Conservation (phyloP, 2,888 invertebrate species). For the Brachyptera putata region DNA sequence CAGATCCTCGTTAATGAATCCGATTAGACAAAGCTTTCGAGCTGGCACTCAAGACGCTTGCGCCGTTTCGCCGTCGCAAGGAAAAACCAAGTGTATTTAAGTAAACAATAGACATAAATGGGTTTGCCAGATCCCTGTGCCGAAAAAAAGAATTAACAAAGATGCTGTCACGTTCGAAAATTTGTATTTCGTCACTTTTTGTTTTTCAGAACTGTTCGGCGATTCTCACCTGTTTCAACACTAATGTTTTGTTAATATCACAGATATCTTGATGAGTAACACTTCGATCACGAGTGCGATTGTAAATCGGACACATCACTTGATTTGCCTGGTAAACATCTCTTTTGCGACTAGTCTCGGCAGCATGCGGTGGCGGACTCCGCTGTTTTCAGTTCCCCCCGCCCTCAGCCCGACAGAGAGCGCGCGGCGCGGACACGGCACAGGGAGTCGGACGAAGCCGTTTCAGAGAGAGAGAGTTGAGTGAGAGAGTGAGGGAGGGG, state of each 20-base stretch:
- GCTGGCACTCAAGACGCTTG: slow-evolving; percentile 30
- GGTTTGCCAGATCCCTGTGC: slow-evolving; percentile 32
- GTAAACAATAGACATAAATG: slow-evolving; percentile 35
- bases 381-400: slow-evolving; percentile 31
- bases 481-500: not conserved
- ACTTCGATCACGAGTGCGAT: slow-evolving; percentile 23
- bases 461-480: not conserved
- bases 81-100: slow-evolving; percentile 35
- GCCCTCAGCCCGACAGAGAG: slow-evolving; percentile 36
- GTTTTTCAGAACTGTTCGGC: not conserved
- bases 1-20: slow-evolving; percentile 56
- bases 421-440: not conserved
- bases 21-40: slow-evolving; percentile 48
- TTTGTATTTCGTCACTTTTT: slow-evolving; percentile 16
- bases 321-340: not conserved
- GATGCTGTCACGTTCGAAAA: slow-evolving; percentile 26
- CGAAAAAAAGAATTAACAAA: slow-evolving; percentile 28
- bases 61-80: slow-evolving; percentile 33
- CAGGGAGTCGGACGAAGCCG: slow-evolving; percentile 1
- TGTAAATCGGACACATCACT: slow-evolving; percentile 23
- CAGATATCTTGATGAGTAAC: slow-evolving; percentile 26
- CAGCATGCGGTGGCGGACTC: not conserved
- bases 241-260: slow-evolving; percentile 26
- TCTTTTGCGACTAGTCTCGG: not conserved
- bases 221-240: slow-evolving; percentile 25